Evolutionary conservation across 2,113 vertebrate genomes (phyloP).

Genomic region (Zapornia atra): DNA sequence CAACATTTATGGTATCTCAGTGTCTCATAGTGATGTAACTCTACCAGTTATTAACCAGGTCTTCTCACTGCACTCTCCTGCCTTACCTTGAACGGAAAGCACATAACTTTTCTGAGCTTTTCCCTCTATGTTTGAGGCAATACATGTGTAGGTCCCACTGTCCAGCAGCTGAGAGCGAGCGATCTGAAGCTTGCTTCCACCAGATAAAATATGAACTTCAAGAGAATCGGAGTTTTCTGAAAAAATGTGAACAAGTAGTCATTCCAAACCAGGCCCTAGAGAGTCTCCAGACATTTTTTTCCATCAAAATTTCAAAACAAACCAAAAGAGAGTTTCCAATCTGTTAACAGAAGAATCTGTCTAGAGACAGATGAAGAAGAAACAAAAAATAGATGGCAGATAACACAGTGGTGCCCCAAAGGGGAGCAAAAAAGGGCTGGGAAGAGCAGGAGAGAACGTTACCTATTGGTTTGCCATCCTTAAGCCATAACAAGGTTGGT

Average conservation of each 20-base stretch:
- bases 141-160: constrained; percentile 86
- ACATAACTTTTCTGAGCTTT: constrained; percentile 86
- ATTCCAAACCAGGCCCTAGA: neutral
- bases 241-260: neutral
- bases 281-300: neutral
- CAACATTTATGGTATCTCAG: accelerated
- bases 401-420: neutral
- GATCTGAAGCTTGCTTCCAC: constrained; percentile 92
- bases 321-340: neutral
- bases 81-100: constrained; percentile 88
- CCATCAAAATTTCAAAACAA: neutral
- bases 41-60: neutral
- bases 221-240: constrained; percentile 87
- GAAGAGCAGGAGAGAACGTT: neutral
- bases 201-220: constrained; percentile 91
- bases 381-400: neutral
- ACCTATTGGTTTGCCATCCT: constrained; percentile 89
- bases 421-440: neutral
- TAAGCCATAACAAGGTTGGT: constrained; percentile 89
- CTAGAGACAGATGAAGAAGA: neutral
- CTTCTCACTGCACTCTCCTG: neutral
- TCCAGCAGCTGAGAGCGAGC: constrained; percentile 85
- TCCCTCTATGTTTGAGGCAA: constrained; percentile 91
- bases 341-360: neutral
- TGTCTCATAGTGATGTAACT: neutral